These are phyloP conservation scores for Cotesia vestalis DNA, from an alignment of 1,140 invertebrate genomes.

Conservation along the genomic window DNA sequence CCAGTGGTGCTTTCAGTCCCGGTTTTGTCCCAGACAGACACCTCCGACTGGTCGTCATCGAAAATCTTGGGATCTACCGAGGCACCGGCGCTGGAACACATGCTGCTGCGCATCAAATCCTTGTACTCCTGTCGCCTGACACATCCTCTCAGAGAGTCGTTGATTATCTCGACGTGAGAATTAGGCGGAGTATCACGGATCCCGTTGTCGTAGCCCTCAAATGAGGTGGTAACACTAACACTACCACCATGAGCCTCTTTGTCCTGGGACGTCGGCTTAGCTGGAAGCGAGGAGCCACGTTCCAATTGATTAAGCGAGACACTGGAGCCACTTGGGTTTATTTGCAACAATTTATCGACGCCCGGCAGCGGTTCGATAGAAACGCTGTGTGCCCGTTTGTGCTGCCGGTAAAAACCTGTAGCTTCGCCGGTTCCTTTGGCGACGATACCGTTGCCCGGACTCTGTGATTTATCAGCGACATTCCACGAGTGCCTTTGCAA, in stretches of 20 bases:
- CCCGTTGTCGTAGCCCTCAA: slow-evolving; percentile 56
- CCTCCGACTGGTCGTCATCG: slow-evolving; percentile 55
- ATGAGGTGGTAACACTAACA: slow-evolving; percentile 53
- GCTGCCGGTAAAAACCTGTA: slow-evolving; percentile 57
- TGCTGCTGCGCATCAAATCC: slow-evolving; percentile 40
- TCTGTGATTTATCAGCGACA: slow-evolving; percentile 49
- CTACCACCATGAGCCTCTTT: neutral
- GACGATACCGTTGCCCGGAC: slow-evolving; percentile 8
- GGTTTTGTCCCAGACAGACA: slow-evolving; percentile 56
- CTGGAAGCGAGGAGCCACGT: slow-evolving; percentile 35
- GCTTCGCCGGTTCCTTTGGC: slow-evolving; percentile 44
- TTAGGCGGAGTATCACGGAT: slow-evolving; percentile 60
- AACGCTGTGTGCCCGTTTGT: slow-evolving; percentile 71
- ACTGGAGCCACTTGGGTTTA: slow-evolving; percentile 53
- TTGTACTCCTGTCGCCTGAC: slow-evolving; percentile 48
- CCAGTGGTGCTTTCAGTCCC: slow-evolving; percentile 51
- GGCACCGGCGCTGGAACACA: slow-evolving; percentile 30
- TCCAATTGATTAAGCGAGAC: slow-evolving; percentile 54
- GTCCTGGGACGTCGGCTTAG: slow-evolving; percentile 28
- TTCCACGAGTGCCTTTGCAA: slow-evolving; percentile 72
- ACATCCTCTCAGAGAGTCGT: slow-evolving; percentile 47
- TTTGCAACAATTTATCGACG: slow-evolving; percentile 50
- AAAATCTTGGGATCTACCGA: slow-evolving; percentile 40
- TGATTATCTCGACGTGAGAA: slow-evolving; percentile 58
- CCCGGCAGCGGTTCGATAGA: slow-evolving; percentile 61